Conservation (phyloP, 2,888 invertebrate species). For the Volucella zonaria region DNA sequence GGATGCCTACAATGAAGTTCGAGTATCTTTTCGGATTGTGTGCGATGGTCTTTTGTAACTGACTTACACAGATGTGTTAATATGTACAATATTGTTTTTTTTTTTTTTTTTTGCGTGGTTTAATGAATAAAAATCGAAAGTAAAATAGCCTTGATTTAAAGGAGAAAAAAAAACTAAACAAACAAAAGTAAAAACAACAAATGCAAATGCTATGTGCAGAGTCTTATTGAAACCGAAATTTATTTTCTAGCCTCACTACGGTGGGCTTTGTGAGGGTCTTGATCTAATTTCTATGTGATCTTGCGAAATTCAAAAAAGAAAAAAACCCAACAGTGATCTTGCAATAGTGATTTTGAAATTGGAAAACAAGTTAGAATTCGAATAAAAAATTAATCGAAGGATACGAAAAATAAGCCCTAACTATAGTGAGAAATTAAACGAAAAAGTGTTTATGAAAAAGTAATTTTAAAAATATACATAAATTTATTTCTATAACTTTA, state of each 20-base stretch:
- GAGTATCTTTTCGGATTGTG: constrained; percentile 18
- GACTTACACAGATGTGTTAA: constrained; percentile 37
- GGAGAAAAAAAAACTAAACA: constrained; percentile 29
- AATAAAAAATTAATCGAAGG: too few relatives aligned
- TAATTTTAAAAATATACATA: too few relatives aligned
- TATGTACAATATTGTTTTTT: constrained; percentile 12
- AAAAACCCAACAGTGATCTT: neutral
- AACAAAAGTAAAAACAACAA: constrained; percentile 1
- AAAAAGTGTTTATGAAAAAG: too few relatives aligned
- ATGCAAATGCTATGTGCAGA: constrained; percentile 1
- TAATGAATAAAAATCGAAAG: constrained; percentile 62
- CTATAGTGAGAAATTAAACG: too few relatives aligned
- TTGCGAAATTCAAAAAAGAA: neutral
- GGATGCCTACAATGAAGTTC: constrained; percentile 47
- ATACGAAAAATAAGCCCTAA: too few relatives aligned
- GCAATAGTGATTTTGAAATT: neutral
- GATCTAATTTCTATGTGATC: neutral
- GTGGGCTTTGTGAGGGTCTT: neutral
- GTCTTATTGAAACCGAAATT: neutral
- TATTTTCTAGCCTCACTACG: neutral
- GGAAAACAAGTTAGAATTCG: neutral
- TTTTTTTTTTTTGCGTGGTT: constrained; percentile 29
- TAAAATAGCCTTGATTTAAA: constrained; percentile 57
- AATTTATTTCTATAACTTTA: too few relatives aligned
- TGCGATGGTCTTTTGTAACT: constrained; percentile 57